Base-by-base conservation (phyloP, 1,140 invertebrate species). In the Ceratoteleas bidentatus region DNA sequence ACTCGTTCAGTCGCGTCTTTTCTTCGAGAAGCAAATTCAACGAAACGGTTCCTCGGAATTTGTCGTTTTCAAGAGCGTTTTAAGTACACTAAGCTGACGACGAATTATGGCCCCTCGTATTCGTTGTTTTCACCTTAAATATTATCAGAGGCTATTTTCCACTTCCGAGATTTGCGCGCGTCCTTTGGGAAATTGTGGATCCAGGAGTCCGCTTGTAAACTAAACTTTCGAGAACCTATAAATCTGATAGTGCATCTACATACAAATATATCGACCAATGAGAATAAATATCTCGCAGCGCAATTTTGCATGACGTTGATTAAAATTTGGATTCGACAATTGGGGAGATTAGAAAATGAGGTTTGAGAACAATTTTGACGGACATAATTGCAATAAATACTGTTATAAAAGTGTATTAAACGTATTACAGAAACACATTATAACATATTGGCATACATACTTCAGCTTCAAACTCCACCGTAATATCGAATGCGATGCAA, bases 161-260 rank as follows among this genome's bases (percentile, higher is more conserved):
- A 70, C 75, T 65, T 65, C 53, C 15, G 38, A 70, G 53, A 70
- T 65, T 72, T 54, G 62, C 45, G 32, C 54, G 60, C 32, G 50
- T 58, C 73, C 73, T 76, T 53, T 76, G 73, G 73, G 73, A 76
- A 76, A 76, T 69, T 76, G 73, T 16, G 50, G 40, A 62, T 52
- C 49, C 49, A 8, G 50, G 57, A 76, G 47, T 76, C 43, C 49
- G 47, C 72, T 60, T 68, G 64, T 69, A 66, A 75, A 61, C 54
- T 49, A 64, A 70, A 77, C 58, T 70, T 77, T 60, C 43, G 45
- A 24, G 16, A 56, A 77, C 40, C 65, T 64, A 77, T 77, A 77
- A 70, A 69, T 77, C 60, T 69, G 50, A 57, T 56, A 57, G 58
- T 34, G 13, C 13, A 58, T 69, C 49, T 56, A 24, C 53, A 40